These are phyloP conservation scores for Caenorhabditis sp. DNA, from an alignment of 2,888 invertebrate species.

Conservation along the genomic window DNA sequence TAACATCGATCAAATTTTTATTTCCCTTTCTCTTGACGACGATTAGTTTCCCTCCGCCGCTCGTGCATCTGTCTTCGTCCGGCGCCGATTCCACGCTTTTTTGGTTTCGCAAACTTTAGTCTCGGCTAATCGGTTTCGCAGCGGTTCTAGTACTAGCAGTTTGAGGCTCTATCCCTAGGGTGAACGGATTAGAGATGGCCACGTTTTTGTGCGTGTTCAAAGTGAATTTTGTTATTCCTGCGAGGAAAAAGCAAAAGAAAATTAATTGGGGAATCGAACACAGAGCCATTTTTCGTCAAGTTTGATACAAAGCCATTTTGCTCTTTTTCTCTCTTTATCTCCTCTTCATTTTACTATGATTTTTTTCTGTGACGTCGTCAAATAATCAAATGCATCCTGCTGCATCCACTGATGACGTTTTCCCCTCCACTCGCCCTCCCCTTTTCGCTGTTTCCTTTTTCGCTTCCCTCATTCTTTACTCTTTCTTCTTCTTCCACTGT, in stretches of 20 bases:
- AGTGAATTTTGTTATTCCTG: too few relatives aligned
- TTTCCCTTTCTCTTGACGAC: constrained; percentile 14
- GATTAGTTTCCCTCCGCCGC: constrained; percentile 7
- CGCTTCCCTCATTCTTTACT: constrained; percentile 52
- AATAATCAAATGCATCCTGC: constrained; percentile 27
- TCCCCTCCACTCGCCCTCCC: neutral
- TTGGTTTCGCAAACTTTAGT: too few relatives aligned
- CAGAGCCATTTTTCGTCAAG: neutral
- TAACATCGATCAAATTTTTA: constrained; percentile 32
- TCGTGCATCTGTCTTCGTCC: constrained; percentile 12
- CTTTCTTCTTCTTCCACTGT: neutral
- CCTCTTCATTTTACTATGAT: constrained; percentile 5
- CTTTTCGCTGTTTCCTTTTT: neutral
- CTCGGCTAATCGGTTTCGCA: constrained; percentile 1
- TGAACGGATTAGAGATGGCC: too few relatives aligned
- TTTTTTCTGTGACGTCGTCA: constrained; percentile 28
- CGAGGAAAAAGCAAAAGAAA: too few relatives aligned
- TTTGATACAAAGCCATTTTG: neutral
- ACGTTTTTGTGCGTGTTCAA: too few relatives aligned
- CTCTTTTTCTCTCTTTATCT: neutral
- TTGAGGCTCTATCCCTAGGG: too few relatives aligned
- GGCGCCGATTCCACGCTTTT: too few relatives aligned
- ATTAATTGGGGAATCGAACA: too few relatives aligned
- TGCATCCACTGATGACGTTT: constrained; percentile 13
- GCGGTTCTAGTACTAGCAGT: too few relatives aligned